Evolutionary conservation across 2,113 vertebrate species (phyloP).

Genomic region (Neolamprologus devosi): DNA sequence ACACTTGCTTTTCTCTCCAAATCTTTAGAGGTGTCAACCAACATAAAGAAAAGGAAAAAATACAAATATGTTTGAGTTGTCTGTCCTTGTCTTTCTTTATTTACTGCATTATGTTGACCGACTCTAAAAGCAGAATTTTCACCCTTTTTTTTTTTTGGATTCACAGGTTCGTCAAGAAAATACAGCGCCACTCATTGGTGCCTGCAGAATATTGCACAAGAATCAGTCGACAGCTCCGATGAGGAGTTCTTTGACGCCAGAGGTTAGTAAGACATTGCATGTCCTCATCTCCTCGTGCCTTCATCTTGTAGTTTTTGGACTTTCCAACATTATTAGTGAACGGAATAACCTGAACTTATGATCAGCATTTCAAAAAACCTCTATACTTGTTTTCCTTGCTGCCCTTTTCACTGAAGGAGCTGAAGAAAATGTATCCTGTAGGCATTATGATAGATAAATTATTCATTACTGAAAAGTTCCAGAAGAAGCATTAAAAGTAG

Average conservation of each 20-base stretch:
- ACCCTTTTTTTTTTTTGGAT: background rate
- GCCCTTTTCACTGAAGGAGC: background rate
- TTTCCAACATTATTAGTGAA: background rate
- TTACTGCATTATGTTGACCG: background rate
- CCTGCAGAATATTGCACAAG: conserved; percentile 81
- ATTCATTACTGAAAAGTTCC: background rate
- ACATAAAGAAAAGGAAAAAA: background rate
- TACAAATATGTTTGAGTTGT: background rate
- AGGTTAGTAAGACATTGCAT: conserved; percentile 74
- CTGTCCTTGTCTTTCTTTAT: background rate
- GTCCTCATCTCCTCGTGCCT: background rate
- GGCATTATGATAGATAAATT: background rate
- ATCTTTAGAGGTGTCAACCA: background rate
- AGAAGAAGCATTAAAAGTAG: background rate
- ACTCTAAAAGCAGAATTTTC: background rate
- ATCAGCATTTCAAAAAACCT: background rate
- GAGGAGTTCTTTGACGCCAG: conserved; percentile 97
- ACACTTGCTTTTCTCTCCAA: background rate
- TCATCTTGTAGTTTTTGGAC: background rate
- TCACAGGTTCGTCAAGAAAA: conserved; percentile 71
- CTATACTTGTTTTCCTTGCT: background rate
- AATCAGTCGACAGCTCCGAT: conserved; percentile 93
- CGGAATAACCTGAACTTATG: background rate
- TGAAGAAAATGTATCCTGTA: background rate
- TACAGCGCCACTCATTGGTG: conserved; percentile 79